phyloP scores from a whole-genome alignment of 2,888 invertebrate genomes.

The Colletes collaris region DNA sequence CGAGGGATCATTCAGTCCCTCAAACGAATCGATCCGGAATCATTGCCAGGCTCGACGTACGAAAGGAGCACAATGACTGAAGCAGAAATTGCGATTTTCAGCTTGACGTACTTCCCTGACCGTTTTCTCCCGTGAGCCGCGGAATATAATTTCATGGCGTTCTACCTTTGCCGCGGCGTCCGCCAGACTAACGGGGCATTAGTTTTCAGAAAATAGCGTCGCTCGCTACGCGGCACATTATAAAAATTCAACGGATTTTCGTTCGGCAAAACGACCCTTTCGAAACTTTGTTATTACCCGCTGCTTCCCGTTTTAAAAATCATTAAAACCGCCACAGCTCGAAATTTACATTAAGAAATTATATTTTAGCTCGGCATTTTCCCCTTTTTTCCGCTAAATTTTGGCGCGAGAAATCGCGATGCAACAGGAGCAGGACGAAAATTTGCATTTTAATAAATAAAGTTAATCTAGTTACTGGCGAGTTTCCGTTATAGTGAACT shows the following conservation, averaged over 20 bases:
- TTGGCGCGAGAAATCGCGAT: no score
- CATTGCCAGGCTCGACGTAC: slow-evolving; percentile 26
- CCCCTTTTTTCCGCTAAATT: no score
- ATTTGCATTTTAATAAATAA: no score
- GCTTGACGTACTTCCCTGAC: slow-evolving; percentile 23
- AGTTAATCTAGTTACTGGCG: no score
- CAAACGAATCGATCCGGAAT: slow-evolving; percentile 34
- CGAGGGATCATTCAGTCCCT: slow-evolving; percentile 36
- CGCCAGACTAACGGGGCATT: neutral
- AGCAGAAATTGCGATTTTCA: slow-evolving; percentile 67
- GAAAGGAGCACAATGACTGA: slow-evolving; percentile 42
- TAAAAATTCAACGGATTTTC: neutral
- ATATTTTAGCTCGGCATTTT: no score
- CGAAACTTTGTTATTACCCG: neutral
- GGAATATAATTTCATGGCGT: neutral
- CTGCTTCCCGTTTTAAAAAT: no score
- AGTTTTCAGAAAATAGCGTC: neutral
- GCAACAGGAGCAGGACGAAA: no score
- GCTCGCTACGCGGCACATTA: no score
- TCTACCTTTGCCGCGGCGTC: neutral
- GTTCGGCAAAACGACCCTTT: neutral
- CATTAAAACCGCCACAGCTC: no score
- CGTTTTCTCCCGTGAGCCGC: neutral
- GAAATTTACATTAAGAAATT: no score
- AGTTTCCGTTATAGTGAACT: no score